phyloP scores from a whole-genome alignment of 1,140 invertebrate species.

The Euwallacea similis region DNA sequence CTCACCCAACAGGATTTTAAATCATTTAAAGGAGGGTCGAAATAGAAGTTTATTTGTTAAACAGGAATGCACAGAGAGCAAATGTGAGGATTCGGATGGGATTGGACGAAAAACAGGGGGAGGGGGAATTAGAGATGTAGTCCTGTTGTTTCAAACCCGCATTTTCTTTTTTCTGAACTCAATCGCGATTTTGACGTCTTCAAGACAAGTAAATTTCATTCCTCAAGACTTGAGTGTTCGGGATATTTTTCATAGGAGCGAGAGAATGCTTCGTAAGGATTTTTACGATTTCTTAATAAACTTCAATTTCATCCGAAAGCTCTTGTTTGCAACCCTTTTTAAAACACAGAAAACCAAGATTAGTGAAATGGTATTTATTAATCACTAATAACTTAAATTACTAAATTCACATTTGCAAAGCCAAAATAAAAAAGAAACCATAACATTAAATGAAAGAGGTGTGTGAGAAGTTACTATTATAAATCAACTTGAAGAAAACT shows the following conservation, averaged over 20 bases:
- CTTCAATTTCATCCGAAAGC: constrained; percentile 52
- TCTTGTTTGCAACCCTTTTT: constrained; percentile 53
- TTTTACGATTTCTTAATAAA: constrained; percentile 40
- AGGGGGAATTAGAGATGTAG: background rate
- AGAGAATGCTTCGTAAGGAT: constrained; percentile 28
- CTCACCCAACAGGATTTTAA: constrained; percentile 12
- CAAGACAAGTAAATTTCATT: constrained; percentile 32
- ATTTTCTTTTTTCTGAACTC: constrained; percentile 24
- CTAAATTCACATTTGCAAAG: constrained; percentile 36
- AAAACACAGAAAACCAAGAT: constrained; percentile 52
- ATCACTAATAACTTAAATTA: constrained; percentile 6
- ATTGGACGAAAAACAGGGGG: background rate
- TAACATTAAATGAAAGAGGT: background rate
- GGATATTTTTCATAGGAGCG: constrained; percentile 32
- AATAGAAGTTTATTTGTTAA: constrained; percentile 33
- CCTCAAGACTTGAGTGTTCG: constrained; percentile 32
- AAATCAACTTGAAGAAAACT: too few species aligned
- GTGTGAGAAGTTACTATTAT: too few species aligned
- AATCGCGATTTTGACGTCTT: constrained; percentile 21
- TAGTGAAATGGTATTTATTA: constrained; percentile 40
- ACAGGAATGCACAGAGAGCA: constrained; percentile 6
- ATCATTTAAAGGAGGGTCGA: constrained; percentile 9
- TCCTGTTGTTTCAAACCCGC: background rate
- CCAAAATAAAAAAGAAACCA: constrained; percentile 15
- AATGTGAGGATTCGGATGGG: constrained; percentile 8